These are phyloP conservation scores for Cybosia mesomella DNA, from an alignment of 2,888 invertebrate genomes.

Conservation along the genomic window DNA sequence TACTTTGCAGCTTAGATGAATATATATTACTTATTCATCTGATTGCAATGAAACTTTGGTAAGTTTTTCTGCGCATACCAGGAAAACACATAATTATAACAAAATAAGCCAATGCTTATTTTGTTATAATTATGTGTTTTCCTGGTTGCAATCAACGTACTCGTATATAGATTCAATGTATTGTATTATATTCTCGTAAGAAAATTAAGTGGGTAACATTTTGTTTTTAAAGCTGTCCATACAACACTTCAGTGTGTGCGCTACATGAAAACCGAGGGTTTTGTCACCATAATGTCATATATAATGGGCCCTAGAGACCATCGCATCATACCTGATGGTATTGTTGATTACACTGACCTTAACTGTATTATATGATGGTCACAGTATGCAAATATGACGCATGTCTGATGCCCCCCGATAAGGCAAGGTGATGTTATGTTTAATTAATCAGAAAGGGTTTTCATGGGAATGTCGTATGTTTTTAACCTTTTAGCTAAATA, in stretches of 20 bases:
- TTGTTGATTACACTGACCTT: conserved; percentile 50
- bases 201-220: too few species aligned
- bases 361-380: conserved; percentile 40
- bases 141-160: too few species aligned
- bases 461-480: conserved; percentile 23
- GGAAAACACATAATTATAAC: too few species aligned
- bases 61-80: too few species aligned
- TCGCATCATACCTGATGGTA: conserved; percentile 46
- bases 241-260: conserved; percentile 8
- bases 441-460: conserved; percentile 46
- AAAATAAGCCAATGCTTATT: too few species aligned
- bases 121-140: too few species aligned
- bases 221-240: neutral
- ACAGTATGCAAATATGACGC: conserved; percentile 55
- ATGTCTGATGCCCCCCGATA: conserved; percentile 45
- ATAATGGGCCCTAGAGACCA: conserved; percentile 47
- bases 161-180: too few species aligned
- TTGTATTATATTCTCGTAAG: too few species aligned
- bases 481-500: neutral
- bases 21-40: too few species aligned
- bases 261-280: conserved; percentile 39
- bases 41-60: too few species aligned
- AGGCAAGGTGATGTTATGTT: conserved; percentile 42
- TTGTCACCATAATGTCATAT: conserved; percentile 46
- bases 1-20: too few species aligned